Evolutionary conservation across 2,113 vertebrate genomes (phyloP).

Genomic region (Lethenteron camtschaticum): DNA sequence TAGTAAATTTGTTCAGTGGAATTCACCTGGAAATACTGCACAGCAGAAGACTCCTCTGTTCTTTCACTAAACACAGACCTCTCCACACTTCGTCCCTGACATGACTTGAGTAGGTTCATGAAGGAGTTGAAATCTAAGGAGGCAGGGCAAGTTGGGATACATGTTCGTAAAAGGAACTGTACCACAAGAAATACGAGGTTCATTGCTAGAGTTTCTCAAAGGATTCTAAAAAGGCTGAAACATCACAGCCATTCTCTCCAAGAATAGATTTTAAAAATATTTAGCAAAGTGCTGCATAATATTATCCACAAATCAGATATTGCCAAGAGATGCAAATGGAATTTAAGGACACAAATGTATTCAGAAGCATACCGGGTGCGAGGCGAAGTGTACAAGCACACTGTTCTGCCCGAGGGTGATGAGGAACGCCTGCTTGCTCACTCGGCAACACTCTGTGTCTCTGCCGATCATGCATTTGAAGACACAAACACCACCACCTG

Average conservation of each 20-base stretch:
- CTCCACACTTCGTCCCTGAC: conserved; percentile 43
- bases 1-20: too few relatives aligned
- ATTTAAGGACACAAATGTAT: too few relatives aligned
- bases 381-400: conserved; percentile 69
- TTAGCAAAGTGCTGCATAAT: too few relatives aligned
- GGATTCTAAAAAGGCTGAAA: too few relatives aligned
- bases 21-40: conserved; percentile 85
- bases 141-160: too few relatives aligned
- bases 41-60: conserved; percentile 81
- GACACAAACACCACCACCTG: conserved; percentile 58
- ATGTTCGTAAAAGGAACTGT: too few relatives aligned
- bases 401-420: conserved; percentile 77
- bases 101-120: conserved; percentile 74
- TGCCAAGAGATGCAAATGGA: too few relatives aligned
- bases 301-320: too few relatives aligned
- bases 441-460: conserved; percentile 74
- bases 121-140: conserved; percentile 69
- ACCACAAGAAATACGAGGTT: too few relatives aligned
- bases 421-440: conserved; percentile 91
- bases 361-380: conserved; percentile 33
- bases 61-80: conserved; percentile 68
- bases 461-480: conserved; percentile 63
- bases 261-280: too few relatives aligned
- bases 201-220: too few relatives aligned
- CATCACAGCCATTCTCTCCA: too few relatives aligned